These are phyloP conservation scores for Andrena hattorfiana DNA, from an alignment of 2,888 invertebrate species.

Conservation along the genomic window DNA sequence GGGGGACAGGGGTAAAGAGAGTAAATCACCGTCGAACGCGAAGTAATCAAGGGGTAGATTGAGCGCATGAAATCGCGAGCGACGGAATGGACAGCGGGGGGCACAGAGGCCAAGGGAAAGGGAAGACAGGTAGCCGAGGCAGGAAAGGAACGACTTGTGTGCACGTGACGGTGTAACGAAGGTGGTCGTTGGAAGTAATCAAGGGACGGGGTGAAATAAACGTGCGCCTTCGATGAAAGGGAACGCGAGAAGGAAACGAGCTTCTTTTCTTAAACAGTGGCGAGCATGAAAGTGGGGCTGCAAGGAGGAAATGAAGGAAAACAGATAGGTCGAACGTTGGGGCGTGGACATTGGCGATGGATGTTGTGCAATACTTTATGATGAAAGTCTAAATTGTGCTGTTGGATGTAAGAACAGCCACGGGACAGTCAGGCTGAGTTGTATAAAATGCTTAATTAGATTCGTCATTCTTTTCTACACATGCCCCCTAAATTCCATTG, in stretches of 20 bases:
- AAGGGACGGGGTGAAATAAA: conserved; percentile 47
- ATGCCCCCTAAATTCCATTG: no score
- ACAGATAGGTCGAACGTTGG: conserved; percentile 1
- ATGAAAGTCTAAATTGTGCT: no score
- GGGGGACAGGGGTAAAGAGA: neutral
- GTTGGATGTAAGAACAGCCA: no score
- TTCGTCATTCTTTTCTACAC: no score
- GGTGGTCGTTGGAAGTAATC: conserved; percentile 46
- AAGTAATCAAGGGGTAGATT: conserved; percentile 57
- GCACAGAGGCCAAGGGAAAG: conserved; percentile 11
- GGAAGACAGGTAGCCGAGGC: conserved; percentile 1
- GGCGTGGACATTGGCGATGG: neutral
- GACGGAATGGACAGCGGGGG: conserved; percentile 5
- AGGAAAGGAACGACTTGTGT: conserved; percentile 20
- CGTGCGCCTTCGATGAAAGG: conserved; percentile 38
- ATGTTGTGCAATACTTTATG: no score
- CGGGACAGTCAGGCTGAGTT: no score
- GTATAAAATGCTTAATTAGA: no score
- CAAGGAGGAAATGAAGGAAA: conserved; percentile 12
- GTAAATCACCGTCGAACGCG: conserved; percentile 28
- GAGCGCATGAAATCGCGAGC: conserved; percentile 37
- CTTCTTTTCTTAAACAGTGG: conserved; percentile 7
- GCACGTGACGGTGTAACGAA: conserved; percentile 49
- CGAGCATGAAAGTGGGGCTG: conserved; percentile 6
- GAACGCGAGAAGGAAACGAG: conserved; percentile 13